Evolutionary conservation across 64 coral and sea anemone species (phyloP).

Genomic region (Hydrozoanthus tunicans): DNA sequence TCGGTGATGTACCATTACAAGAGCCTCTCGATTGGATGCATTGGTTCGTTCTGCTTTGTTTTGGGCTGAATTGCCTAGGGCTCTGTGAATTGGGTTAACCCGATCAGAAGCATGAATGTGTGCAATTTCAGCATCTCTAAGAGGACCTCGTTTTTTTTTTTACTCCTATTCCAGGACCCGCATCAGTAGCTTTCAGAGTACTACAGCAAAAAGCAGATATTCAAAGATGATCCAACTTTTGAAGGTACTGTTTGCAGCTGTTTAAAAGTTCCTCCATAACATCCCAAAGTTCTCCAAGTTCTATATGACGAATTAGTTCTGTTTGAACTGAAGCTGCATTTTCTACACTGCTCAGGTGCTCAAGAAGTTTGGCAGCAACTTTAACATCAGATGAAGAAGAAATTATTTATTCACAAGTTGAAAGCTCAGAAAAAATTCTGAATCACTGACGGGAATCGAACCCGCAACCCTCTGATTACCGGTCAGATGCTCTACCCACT

Average conservation of each 20-base stretch:
- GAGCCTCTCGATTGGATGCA: conserved; percentile 31
- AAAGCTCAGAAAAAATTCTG: too few relatives aligned
- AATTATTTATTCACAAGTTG: too few relatives aligned
- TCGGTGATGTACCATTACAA: conserved; percentile 36
- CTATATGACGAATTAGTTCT: conserved; percentile 8
- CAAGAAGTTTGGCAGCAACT: too few relatives aligned
- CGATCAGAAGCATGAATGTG: conserved; percentile 49
- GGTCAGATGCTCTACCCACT: too few relatives aligned
- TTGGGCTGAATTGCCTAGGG: conserved; percentile 9
- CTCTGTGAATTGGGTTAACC: conserved; percentile 36
- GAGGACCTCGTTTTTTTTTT: conserved; percentile 18
- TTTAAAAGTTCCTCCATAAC: conserved; percentile 38
- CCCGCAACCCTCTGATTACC: too few relatives aligned
- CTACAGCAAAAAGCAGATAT: conserved; percentile 22
- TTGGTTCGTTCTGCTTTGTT: conserved; percentile 35
- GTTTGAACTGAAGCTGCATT: too few relatives aligned
- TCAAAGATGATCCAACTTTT: conserved; percentile 11
- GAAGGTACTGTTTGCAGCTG: conserved; percentile 3
- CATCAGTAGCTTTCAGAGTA: conserved; percentile 52
- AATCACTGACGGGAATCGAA: too few relatives aligned
- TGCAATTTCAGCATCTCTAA: conserved; percentile 57
- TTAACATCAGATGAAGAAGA: too few relatives aligned
- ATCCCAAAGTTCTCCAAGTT: conserved; percentile 36
- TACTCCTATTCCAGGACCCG: conserved; percentile 44
- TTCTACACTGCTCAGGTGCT: too few relatives aligned